phyloP scores from a whole-genome alignment of 2,113 vertebrate species.

The Mesoclemmys tuberculata region DNA sequence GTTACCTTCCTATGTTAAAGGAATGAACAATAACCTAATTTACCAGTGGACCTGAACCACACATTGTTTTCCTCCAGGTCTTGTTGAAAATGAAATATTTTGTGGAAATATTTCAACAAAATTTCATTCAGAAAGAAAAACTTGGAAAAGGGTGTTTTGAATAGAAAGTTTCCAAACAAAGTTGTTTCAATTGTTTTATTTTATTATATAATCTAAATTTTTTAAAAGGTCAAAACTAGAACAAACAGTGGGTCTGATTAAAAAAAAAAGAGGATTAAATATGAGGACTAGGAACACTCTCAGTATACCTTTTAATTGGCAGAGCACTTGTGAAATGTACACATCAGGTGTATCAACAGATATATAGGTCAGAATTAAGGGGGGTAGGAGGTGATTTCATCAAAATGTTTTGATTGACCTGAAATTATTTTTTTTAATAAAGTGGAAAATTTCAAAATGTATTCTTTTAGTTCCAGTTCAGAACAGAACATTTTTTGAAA shows the following conservation, averaged over 20 bases:
- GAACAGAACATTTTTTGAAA: not conserved
- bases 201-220: not conserved
- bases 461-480: not conserved
- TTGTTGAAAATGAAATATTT: not conserved
- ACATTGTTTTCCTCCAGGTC: too few relatives aligned
- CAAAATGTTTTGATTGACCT: not conserved
- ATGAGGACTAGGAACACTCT: too few relatives aligned
- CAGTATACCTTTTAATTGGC: too few relatives aligned
- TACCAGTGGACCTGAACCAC: too few relatives aligned
- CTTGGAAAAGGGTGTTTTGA: not conserved
- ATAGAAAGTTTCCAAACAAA: not conserved
- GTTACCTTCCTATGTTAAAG: not conserved
- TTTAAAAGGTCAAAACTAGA: not conserved
- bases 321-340: too few relatives aligned
- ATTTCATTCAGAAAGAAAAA: not conserved
- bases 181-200: not conserved
- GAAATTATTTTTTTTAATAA: not conserved
- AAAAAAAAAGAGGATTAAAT: too few relatives aligned
- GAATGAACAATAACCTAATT: too few relatives aligned
- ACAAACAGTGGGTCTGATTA: too few relatives aligned
- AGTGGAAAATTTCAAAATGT: not conserved
- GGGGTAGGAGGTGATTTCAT: too few relatives aligned
- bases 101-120: not conserved
- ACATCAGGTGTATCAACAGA: too few relatives aligned
- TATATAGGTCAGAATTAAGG: too few relatives aligned